These are phyloP conservation scores for Tetramorium alpestre DNA, from an alignment of 1,140 invertebrate genomes.

Conservation along the genomic window DNA sequence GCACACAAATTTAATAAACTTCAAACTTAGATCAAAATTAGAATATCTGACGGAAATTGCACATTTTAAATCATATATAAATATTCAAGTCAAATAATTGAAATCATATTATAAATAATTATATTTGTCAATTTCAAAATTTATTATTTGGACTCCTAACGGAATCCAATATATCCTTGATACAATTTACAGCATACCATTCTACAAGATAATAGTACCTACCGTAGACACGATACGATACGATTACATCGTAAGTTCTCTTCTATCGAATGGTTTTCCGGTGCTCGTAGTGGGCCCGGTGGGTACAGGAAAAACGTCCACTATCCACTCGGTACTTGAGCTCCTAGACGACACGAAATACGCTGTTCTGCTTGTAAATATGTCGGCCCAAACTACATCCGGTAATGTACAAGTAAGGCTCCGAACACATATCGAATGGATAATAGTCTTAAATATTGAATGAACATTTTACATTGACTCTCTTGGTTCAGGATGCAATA, in stretches of 20 bases:
- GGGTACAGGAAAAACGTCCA: constrained; percentile 93
- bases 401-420: constrained; percentile 88
- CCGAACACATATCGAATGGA: not conserved
- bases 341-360: constrained; percentile 88
- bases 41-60: not conserved
- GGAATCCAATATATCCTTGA: constrained; percentile 23
- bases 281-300: constrained; percentile 92
- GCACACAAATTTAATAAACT: not conserved
- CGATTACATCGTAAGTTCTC: constrained; percentile 89
- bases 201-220: constrained; percentile 93
- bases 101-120: not conserved
- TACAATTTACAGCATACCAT: constrained; percentile 88
- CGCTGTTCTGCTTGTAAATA: constrained; percentile 91
- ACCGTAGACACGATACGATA: constrained; percentile 94
- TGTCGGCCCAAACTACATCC: constrained; percentile 94
- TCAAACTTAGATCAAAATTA: not conserved
- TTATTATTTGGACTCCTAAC: not conserved
- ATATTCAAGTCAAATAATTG: constrained; percentile 18
- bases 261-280: constrained; percentile 88
- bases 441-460: constrained; percentile 15
- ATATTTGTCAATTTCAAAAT: not conserved
- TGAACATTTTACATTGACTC: constrained; percentile 17
- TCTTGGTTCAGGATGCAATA: constrained; percentile 87
- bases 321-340: constrained; percentile 89
- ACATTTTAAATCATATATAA: not conserved